phyloP scores from a whole-genome alignment of 2,888 invertebrate genomes.

The Ennomos erosarius region DNA sequence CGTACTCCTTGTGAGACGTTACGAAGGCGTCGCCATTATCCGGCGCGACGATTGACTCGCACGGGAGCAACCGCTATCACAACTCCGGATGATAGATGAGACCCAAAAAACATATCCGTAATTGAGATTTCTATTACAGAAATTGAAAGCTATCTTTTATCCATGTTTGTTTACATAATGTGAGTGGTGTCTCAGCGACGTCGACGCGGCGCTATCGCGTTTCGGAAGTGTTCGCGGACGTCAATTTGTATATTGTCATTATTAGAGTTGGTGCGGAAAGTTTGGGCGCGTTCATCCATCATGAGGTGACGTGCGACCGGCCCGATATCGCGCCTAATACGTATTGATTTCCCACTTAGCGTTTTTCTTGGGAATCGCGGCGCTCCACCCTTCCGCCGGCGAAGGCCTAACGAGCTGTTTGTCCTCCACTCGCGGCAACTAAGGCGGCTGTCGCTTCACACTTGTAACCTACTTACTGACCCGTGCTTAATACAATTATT shows the following conservation, averaged over 20 bases:
- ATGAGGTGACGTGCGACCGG: constrained; percentile 80
- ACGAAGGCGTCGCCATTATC: constrained; percentile 75
- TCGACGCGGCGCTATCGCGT: constrained; percentile 71
- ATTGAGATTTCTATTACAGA: constrained; percentile 84
- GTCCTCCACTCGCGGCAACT: constrained; percentile 76
- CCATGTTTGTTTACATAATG: constrained; percentile 82
- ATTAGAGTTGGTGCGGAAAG: constrained; percentile 80
- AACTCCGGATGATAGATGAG: constrained; percentile 80
- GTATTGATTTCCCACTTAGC: constrained; percentile 86
- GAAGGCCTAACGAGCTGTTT: constrained; percentile 83
- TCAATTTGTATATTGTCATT: constrained; percentile 86
- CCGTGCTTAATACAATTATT: constrained; percentile 30
- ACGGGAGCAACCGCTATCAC: constrained; percentile 63
- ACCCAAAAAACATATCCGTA: constrained; percentile 81
- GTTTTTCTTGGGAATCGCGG: constrained; percentile 81
- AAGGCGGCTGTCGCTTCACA: constrained; percentile 59
- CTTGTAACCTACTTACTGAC: constrained; percentile 34
- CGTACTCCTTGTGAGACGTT: constrained; percentile 74
- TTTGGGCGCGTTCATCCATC: constrained; percentile 83
- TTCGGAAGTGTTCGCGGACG: constrained; percentile 80
- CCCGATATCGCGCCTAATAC: constrained; percentile 84
- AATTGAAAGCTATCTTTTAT: constrained; percentile 80
- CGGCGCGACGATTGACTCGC: constrained; percentile 75
- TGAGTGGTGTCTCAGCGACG: constrained; percentile 66
- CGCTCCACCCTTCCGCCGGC: constrained; percentile 81